Conservation (phyloP, 2,797 vertebrate genomes). For the Acomys russatus region DNA sequence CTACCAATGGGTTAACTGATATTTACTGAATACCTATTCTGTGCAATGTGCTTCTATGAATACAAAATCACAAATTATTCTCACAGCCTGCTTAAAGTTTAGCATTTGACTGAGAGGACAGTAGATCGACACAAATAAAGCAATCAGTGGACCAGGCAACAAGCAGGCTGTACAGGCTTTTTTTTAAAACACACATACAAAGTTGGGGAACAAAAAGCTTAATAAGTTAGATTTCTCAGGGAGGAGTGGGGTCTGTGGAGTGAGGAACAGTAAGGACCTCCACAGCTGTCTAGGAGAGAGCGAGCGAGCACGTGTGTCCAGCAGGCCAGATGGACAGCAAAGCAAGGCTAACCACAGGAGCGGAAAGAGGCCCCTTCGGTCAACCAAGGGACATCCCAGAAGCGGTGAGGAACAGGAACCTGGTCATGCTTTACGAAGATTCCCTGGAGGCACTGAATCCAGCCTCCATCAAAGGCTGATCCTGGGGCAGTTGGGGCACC, state of each 20-base stretch:
- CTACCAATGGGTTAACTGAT: background rate
- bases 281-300: background rate
- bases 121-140: background rate
- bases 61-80: background rate
- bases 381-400: background rate
- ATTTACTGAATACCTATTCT: background rate
- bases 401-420: background rate
- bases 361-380: background rate
- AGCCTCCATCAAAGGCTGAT: background rate
- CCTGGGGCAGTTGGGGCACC: background rate
- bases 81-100: background rate
- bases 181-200: background rate
- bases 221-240: background rate
- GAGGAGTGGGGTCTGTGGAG: background rate
- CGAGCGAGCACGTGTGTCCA: rapidly evolving
- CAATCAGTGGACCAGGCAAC: background rate
- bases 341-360: background rate
- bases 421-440: background rate
- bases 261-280: background rate
- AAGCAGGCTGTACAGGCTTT: no score
- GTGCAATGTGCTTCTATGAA: background rate
- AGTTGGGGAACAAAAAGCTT: background rate
- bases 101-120: background rate
- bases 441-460: background rate
- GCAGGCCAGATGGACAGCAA: rapidly evolving